phyloP scores from a whole-genome alignment of 2,888 invertebrate genomes.

The Digitonthophagus gazella region DNA sequence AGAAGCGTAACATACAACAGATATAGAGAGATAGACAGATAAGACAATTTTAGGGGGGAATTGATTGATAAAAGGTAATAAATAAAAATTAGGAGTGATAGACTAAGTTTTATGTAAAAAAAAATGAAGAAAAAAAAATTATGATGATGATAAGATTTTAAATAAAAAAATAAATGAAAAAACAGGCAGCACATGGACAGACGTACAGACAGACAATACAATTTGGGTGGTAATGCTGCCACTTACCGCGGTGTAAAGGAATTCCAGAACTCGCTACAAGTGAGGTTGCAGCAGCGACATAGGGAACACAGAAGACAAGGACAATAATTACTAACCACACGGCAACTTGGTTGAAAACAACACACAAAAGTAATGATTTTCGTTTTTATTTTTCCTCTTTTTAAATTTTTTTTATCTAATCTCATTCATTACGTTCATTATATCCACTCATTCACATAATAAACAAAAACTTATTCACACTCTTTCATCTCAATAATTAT shows the following conservation, averaged over 20 bases:
- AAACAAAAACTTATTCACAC: slow-evolving; percentile 21
- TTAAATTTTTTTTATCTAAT: background rate
- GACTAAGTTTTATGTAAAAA: slow-evolving; percentile 13
- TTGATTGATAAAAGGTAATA: slow-evolving; percentile 54
- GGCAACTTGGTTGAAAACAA: slow-evolving; percentile 42
- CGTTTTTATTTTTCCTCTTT: background rate
- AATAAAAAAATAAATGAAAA: slow-evolving; percentile 25
- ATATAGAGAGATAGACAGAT: slow-evolving; percentile 56
- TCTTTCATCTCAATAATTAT: background rate
- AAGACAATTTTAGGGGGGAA: slow-evolving; percentile 55
- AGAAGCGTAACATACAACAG: slow-evolving; percentile 51
- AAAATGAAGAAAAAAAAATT: slow-evolving; percentile 36
- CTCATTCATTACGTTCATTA: background rate
- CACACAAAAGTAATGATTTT: slow-evolving; percentile 10
- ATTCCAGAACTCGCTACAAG: slow-evolving; percentile 95
- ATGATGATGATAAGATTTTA: background rate
- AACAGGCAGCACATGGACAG: slow-evolving; percentile 52
- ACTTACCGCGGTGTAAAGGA: slow-evolving; percentile 98
- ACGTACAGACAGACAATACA: slow-evolving; percentile 49
- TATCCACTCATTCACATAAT: slow-evolving; percentile 13
- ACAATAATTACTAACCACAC: slow-evolving; percentile 53
- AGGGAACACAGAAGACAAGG: slow-evolving; percentile 65
- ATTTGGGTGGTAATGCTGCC: slow-evolving; percentile 56
- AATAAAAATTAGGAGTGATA: slow-evolving; percentile 30
- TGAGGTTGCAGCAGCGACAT: slow-evolving; percentile 62